A percentile compares a stretch with the other conserved stretches of the same genome.
phyloP scores from a whole-genome alignment of 2,113 vertebrate species.

The Poecile atricapillus region DNA sequence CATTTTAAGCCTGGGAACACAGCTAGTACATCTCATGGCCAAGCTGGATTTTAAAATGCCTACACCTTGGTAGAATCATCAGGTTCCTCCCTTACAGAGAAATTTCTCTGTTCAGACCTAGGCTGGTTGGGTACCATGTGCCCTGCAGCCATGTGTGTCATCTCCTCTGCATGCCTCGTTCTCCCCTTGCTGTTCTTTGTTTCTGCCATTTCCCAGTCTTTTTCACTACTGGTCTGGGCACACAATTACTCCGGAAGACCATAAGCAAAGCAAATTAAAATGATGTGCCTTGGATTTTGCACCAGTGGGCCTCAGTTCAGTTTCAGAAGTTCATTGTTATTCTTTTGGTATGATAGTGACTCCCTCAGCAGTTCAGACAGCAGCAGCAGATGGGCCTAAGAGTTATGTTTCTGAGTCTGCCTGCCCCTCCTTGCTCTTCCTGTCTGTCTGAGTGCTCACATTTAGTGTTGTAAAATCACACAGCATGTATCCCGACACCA shows the following conservation, averaged over 20 bases:
- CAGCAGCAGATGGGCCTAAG: slow-evolving; percentile 60
- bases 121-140: neutral
- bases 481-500: neutral
- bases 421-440: slow-evolving; percentile 24
- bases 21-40: neutral
- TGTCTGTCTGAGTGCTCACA: neutral
- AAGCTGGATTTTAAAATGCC: neutral
- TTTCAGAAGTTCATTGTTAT: slow-evolving; percentile 40
- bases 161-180: neutral
- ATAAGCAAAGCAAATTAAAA: slow-evolving; percentile 2
- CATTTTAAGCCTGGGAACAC: neutral
- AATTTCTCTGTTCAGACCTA: neutral
- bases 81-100: neutral
- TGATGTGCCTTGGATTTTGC: neutral
- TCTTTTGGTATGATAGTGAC: neutral
- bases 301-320: neutral
- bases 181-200: neutral
- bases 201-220: neutral
- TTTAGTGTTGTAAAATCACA: slow-evolving; percentile 49
- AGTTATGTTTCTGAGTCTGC: slow-evolving; percentile 6
- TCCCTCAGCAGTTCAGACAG: slow-evolving; percentile 54
- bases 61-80: neutral
- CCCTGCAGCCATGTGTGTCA: neutral
- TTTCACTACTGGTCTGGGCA: neutral
- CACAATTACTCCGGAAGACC: neutral